Evolutionary conservation across 1,140 invertebrate species (phyloP).

Genomic region (Zaprionus ghesquierei): DNA sequence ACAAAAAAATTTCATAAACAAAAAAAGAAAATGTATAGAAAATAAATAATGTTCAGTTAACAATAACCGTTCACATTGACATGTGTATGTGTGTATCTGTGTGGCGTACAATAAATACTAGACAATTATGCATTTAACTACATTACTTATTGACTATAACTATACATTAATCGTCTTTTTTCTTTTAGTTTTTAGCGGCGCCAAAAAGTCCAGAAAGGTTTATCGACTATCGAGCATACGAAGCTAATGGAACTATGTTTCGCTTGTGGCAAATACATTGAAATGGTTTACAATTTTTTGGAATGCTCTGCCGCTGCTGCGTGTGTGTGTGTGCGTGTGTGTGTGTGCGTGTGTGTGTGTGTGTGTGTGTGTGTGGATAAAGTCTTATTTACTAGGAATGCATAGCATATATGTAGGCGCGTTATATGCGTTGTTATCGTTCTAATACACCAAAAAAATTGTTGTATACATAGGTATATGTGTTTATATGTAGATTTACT

Average conservation of each 20-base stretch:
- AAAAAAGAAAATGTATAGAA: neutral
- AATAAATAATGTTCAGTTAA: slow-evolving; percentile 10
- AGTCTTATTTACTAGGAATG: slow-evolving; percentile 64
- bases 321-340: slow-evolving; percentile 18
- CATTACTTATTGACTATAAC: slow-evolving; percentile 1
- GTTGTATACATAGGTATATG: slow-evolving; percentile 4
- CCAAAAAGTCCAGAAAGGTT: slow-evolving; percentile 14
- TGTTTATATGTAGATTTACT: neutral
- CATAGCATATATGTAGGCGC: slow-evolving; percentile 43
- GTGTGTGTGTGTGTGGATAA: slow-evolving; percentile 22
- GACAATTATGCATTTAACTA: slow-evolving; percentile 27
- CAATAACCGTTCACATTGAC: slow-evolving; percentile 5
- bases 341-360: neutral
- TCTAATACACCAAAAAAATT: slow-evolving; percentile 34
- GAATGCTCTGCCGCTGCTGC: slow-evolving; percentile 60
- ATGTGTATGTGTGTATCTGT: neutral
- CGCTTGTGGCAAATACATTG: neutral
- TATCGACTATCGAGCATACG: slow-evolving; percentile 5
- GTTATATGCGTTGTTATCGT: slow-evolving; percentile 14
- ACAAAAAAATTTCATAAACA: neutral
- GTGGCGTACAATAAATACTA: slow-evolving; percentile 34
- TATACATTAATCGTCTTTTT: neutral
- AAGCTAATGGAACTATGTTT: slow-evolving; percentile 6
- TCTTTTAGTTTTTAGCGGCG: slow-evolving; percentile 13
- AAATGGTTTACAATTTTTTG: slow-evolving; percentile 34